Evolutionary conservation across 1,140 invertebrate species (phyloP).

Genomic region (Copidosoma floridanum): DNA sequence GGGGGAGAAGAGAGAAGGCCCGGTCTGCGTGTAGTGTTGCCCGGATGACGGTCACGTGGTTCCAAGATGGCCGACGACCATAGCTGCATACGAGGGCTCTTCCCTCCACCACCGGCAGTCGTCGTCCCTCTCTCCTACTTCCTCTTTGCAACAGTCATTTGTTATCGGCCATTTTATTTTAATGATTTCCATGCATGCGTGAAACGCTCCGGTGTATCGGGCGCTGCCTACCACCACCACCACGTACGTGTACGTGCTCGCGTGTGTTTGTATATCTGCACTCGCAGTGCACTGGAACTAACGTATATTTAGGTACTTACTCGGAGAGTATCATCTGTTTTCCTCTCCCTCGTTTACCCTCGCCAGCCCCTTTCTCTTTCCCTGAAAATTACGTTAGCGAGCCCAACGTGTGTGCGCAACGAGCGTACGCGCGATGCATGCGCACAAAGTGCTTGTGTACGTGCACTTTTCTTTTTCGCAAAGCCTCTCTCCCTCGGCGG

Average conservation of each 20-base stretch:
- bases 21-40: conserved; percentile 36
- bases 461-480: too few relatives aligned
- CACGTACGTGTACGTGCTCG: conserved; percentile 38
- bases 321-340: conserved; percentile 16
- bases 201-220: conserved; percentile 53
- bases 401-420: background rate
- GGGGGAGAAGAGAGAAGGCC: conserved; percentile 46
- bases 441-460: too few relatives aligned
- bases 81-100: too few relatives aligned
- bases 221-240: too few relatives aligned
- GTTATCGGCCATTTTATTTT: conserved; percentile 60
- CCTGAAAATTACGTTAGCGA: conserved; percentile 15
- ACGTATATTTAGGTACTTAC: conserved; percentile 35
- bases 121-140: conserved; percentile 15
- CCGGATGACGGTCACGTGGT: conserved; percentile 59
- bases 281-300: conserved; percentile 34
- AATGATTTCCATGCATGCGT: conserved; percentile 59
- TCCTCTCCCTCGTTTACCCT: too few relatives aligned
- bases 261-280: conserved; percentile 28
- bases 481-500: too few relatives aligned
- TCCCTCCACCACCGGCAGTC: background rate
- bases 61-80: conserved; percentile 51
- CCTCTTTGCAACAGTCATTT: conserved; percentile 57
- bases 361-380: too few relatives aligned
- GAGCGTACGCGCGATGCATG: background rate